phyloP scores from a whole-genome alignment of 2,888 invertebrate species.

The Pyrrhia umbra region DNA sequence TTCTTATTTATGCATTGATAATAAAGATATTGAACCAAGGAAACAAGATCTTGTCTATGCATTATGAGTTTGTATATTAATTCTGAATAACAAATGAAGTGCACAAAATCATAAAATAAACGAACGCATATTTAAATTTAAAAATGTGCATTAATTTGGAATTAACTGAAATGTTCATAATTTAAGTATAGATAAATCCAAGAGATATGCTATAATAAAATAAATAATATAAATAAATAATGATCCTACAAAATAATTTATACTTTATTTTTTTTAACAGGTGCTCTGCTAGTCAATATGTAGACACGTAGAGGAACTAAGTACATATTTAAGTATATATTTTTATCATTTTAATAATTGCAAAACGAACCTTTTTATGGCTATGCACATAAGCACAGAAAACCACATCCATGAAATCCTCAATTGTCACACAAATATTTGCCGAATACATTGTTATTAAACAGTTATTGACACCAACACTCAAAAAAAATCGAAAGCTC shows the following conservation, averaged over 20 bases:
- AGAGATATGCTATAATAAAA: no score
- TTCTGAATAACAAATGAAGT: neutral
- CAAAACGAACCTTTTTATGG: conserved; percentile 73
- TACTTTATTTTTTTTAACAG: no score
- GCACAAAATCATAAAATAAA: neutral
- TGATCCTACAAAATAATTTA: no score
- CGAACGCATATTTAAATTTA: neutral
- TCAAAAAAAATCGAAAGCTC: conserved; percentile 47
- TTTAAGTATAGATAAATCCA: no score
- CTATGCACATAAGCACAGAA: conserved; percentile 80
- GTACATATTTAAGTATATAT: neutral
- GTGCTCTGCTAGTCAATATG: no score
- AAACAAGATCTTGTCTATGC: conserved; percentile 9
- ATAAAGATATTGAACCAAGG: conserved; percentile 10
- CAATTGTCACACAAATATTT: conserved; percentile 79
- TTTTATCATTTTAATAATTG: neutral
- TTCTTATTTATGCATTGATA: conserved; percentile 1
- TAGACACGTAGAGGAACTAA: no score
- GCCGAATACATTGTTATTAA: conserved; percentile 79
- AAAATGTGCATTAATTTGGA: no score
- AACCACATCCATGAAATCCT: conserved; percentile 86
- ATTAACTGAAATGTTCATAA: no score
- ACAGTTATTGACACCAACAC: conserved; percentile 40
- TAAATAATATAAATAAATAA: no score
- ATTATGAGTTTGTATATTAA: neutral